phyloP scores from a whole-genome alignment of 2,797 vertebrate species.

The Tauraco hartlaubi region DNA sequence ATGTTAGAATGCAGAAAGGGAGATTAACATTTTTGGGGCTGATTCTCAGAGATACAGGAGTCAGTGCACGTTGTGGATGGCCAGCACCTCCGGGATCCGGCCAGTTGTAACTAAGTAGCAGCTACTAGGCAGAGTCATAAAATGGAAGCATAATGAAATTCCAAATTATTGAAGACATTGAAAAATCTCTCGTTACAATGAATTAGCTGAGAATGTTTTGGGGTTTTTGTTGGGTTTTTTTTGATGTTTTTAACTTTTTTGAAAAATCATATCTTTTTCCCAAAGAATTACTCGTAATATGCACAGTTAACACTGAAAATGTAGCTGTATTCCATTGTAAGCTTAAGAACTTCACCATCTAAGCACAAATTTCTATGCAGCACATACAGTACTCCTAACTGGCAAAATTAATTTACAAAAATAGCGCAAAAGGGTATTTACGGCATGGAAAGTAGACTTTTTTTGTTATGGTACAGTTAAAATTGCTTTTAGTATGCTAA shows the following conservation, averaged over 20 bases:
- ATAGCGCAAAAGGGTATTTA: slow-evolving; percentile 81
- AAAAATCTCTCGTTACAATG: slow-evolving; percentile 61
- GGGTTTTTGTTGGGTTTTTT: slow-evolving; percentile 3
- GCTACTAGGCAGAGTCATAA: slow-evolving; percentile 65
- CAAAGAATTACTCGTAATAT: slow-evolving; percentile 80
- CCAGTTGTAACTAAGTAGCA: slow-evolving; percentile 64
- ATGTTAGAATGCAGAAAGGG: slow-evolving; percentile 53
- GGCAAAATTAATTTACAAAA: slow-evolving; percentile 86
- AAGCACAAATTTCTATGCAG: slow-evolving; percentile 85
- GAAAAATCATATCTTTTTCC: slow-evolving; percentile 67
- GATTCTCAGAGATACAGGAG: neutral
- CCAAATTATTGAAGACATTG: slow-evolving; percentile 73
- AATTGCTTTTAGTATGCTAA: slow-evolving; percentile 76
- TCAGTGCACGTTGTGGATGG: neutral
- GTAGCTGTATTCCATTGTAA: slow-evolving; percentile 84
- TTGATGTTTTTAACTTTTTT: slow-evolving; percentile 65
- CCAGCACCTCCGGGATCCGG: slow-evolving; percentile 6
- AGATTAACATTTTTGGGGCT: slow-evolving; percentile 39
- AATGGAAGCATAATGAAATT: slow-evolving; percentile 64
- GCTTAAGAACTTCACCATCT: slow-evolving; percentile 85
- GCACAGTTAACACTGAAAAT: slow-evolving; percentile 88
- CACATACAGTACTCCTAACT: slow-evolving; percentile 82
- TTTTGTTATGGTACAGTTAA: slow-evolving; percentile 79
- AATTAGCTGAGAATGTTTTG: slow-evolving; percentile 57
- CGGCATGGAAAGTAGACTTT: slow-evolving; percentile 82